Evolutionary conservation across 2,888 invertebrate species (phyloP), one percentile per base, ranked within the genome.

Genomic region (Lycocerus yunnanus): DNA sequence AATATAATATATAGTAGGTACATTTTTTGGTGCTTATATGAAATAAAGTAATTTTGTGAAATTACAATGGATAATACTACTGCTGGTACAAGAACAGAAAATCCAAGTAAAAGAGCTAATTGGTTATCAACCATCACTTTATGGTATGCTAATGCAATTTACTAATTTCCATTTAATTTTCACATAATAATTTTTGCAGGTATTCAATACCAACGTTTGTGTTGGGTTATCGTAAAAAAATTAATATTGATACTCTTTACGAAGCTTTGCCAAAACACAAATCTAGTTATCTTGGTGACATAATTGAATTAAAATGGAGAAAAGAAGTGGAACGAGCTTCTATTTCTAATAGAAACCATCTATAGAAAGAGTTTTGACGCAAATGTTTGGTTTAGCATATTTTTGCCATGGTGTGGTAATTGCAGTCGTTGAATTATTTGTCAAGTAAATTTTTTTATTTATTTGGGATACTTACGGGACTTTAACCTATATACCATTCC

Each of bases 141-240:
- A 63, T 63, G n/a, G 61, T 63, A 20, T 8, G n/a, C 9, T n/a
- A 8, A 15, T 11, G 13, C 3, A 16, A 10, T 13, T n/a, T n/a
- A 1, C 2, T 8, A 43, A 6, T 43, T 24, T 21, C 11, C 11
- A 5, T n/a, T n/a, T 6, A n/a, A 6, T 0, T 43, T 43, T n/a
- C 2, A 43, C 2, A 5, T 6, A n/a, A n/a, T 43, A 6, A n/a
- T n/a, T 43, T n/a, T 78, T 84, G 85, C 80, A 89, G 89, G 82
- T 90, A 89, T 89, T 83, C 88, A 2, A 82, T 88, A 43, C 87
- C 87, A 2, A 80, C 88, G 15, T 88, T 90, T 78, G 78, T 82
- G 20, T 85, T 86, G 79, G 89, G 89, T 2, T 82, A 83, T 58
- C 87, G 83, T 76, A 85, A 85, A 63, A 88, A 89, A 72, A 80